Evolutionary conservation across 2,113 vertebrate species (phyloP), one percentile per base, ranked within the genome.

Genomic region (Zootoca vivipara): DNA sequence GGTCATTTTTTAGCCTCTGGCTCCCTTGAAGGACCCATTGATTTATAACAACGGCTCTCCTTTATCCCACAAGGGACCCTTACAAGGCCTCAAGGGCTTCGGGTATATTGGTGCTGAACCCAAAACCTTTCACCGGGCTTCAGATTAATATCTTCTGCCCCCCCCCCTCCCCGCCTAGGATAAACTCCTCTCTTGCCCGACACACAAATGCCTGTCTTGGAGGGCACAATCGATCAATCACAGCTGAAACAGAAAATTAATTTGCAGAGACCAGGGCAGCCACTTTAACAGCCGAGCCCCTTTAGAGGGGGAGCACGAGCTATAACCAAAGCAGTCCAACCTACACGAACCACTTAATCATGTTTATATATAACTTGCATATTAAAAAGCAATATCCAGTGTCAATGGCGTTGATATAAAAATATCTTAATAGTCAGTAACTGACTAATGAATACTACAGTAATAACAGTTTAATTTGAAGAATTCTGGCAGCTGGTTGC

Each of bases 401-500:
- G 95, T 95, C 94, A 96, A 93, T 96, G 93, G 87, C 93, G 95
- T 94, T 56, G 86, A 96, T 97, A 96, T 96, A 96, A 97, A 97
- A 97, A 96, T 96, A 96, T 96, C 96, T 96, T 96, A 96, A 96
- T 97, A 97, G 95, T 95, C 92, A 96, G 97, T 96, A 97, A 97
- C 95, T 96, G 95, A 95, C 93, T 97, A 97, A 97, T 97, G 96
- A 97, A 96, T 97, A 95, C 94, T 94, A 94, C 89, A 94, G 93
- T 96, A 96, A 97, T 97, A 97, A 97, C 94, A 96, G 93, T 97
- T 97, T 97, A 96, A 97, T 97, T 97, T 97, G 96, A 98, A 95
- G 95, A 96, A 96, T 96, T 97, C 96, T 97, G 97, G 96, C 96
- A 97, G 97, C 97, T 97, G 96, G 93, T 94, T 96, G 95, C 93